Evolutionary conservation across 2,797 vertebrate genomes (phyloP), one percentile per base, ranked within the genome.

Genomic region (Psittacula derbiana): DNA sequence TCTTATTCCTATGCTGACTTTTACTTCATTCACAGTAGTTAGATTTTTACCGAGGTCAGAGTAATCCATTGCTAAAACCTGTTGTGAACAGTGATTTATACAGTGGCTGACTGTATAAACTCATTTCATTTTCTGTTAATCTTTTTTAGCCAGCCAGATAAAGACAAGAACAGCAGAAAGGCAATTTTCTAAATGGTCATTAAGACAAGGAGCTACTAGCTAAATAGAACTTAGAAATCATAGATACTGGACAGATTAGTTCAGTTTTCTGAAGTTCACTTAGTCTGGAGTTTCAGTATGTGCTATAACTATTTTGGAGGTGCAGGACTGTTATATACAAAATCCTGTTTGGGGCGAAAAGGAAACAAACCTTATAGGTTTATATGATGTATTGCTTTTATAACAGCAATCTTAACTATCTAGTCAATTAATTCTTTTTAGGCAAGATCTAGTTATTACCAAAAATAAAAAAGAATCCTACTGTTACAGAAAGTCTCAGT

Each of bases 191-290:
- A 2, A 55, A 47, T 74, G 2, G n/a, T 31, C 4, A 1, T 52
- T 52, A 84, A 58, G 33, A 65, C 11, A 12, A 38, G 17, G 15
- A 65, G 4, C 8, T 65, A n/a, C 12, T 57, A 61, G 18, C 4
- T 46, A 79, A 81, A 72, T 41, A 60, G 31, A 50, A 74, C 8
- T 43, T 40, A 33, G 19, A 49, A 83, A 86, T 44, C 12, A n/a
- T 20, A 23, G 0, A 0, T 21, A 16, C 8, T 70, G 15, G 15
- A 74, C 85, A 64, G n/a, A 40, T 2, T 31, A 2, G 17, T 60
- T 92, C 49, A 14, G 3, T 85, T 89, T 91, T 69, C 44, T 75
- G 60, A 75, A 6, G 6, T 67, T 74, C 28, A 57, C 5, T 50
- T 84, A 25, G 4, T 38, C 36, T 53, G 49, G 23, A 57, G 31